Conservation (phyloP, 2,797 vertebrate species). For the Avahi laniger region DNA sequence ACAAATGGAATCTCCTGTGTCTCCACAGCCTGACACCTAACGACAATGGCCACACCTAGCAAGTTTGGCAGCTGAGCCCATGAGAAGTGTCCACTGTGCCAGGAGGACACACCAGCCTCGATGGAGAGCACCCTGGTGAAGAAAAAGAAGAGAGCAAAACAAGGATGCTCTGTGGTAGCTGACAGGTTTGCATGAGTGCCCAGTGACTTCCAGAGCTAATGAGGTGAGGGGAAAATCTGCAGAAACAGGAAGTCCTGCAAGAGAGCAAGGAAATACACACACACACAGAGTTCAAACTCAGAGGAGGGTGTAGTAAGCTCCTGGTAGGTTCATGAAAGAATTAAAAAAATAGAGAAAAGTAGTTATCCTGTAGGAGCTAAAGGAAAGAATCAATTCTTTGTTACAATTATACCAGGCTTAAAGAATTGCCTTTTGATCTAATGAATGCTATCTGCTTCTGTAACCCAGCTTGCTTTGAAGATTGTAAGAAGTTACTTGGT, state of each 20-base stretch:
- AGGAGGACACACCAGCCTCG: neutral
- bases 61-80: neutral
- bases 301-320: too few relatives aligned
- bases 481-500: too few relatives aligned
- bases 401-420: too few relatives aligned
- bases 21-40: neutral
- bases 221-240: neutral
- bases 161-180: neutral
- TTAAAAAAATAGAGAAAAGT: too few relatives aligned
- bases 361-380: too few relatives aligned
- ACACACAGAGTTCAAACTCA: neutral
- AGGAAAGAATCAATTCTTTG: too few relatives aligned
- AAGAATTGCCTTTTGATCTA: too few relatives aligned
- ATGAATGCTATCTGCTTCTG: too few relatives aligned
- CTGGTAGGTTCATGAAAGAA: too few relatives aligned
- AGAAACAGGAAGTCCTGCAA: slow-evolving; percentile 59
- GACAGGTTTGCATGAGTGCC: neutral
- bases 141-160: neutral
- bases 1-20: too few relatives aligned
- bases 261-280: neutral
- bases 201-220: neutral
- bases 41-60: neutral
- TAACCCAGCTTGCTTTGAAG: too few relatives aligned
- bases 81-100: neutral
- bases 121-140: neutral